Evolutionary conservation across 2,888 invertebrate genomes (phyloP).

Genomic region (Dryobota labecula): DNA sequence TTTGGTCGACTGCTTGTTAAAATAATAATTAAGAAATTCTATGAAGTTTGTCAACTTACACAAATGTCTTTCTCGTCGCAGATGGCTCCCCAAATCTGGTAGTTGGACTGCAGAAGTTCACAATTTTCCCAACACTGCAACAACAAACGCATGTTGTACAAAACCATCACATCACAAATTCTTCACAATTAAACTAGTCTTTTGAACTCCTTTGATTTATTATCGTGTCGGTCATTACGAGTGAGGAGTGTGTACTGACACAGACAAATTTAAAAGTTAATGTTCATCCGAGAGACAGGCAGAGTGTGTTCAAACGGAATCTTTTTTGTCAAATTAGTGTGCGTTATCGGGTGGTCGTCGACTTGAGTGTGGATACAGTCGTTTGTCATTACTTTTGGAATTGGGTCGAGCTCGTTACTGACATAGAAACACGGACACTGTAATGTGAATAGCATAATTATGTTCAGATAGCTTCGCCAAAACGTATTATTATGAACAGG

Average conservation of each 20-base stretch:
- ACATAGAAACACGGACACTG: slow-evolving; percentile 54
- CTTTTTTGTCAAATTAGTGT: slow-evolving; percentile 78
- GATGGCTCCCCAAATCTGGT: slow-evolving; percentile 93
- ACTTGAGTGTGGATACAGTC: slow-evolving; percentile 73
- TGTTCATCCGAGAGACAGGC: slow-evolving; percentile 67
- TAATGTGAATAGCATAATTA: slow-evolving; percentile 41
- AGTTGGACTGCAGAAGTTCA: slow-evolving; percentile 93
- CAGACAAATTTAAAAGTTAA: slow-evolving; percentile 74
- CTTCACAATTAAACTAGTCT: slow-evolving; percentile 74
- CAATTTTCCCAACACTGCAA: slow-evolving; percentile 95
- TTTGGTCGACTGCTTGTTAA: slow-evolving; percentile 15
- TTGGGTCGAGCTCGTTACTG: slow-evolving; percentile 70
- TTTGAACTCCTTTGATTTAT: slow-evolving; percentile 76
- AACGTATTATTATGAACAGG: slow-evolving; percentile 31
- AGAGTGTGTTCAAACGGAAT: slow-evolving; percentile 68
- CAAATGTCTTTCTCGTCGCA: slow-evolving; percentile 93
- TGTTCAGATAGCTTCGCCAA: slow-evolving; percentile 25
- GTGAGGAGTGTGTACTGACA: slow-evolving; percentile 74
- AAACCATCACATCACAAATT: slow-evolving; percentile 71
- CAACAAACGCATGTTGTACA: slow-evolving; percentile 78
- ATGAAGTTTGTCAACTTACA: slow-evolving; percentile 88
- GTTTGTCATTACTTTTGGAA: slow-evolving; percentile 77
- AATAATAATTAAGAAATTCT: slow-evolving; percentile 28
- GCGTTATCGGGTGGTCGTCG: slow-evolving; percentile 71
- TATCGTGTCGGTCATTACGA: slow-evolving; percentile 73